phyloP scores from a whole-genome alignment of 1,140 invertebrate genomes.

The Trichogramma pretiosum region DNA sequence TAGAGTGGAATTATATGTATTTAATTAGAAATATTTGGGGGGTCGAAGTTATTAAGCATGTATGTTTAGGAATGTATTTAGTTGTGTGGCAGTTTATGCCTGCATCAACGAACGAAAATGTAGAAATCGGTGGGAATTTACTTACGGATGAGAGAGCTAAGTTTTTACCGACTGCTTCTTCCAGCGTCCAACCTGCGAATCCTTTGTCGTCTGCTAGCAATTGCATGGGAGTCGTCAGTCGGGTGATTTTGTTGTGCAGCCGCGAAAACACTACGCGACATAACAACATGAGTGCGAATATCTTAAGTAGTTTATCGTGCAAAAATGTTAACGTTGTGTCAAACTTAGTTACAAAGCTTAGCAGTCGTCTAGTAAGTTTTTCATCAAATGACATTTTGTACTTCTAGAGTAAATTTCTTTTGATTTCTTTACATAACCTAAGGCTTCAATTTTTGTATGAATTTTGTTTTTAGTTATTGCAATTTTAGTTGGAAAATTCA shows the following conservation, averaged over 20 bases:
- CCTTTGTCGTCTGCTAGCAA: background rate
- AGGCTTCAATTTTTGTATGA: background rate
- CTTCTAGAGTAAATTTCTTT: no score
- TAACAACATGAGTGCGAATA: no score
- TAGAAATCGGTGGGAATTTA: background rate
- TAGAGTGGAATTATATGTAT: no score
- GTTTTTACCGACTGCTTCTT: background rate
- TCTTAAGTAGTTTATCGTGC: no score
- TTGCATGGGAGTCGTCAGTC: background rate
- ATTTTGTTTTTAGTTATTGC: no score
- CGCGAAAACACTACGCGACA: background rate
- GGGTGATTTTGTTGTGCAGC: background rate
- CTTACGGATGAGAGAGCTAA: background rate
- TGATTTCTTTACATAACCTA: constrained; percentile 4
- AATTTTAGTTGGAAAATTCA: no score
- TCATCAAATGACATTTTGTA: background rate
- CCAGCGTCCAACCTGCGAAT: background rate
- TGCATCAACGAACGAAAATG: background rate
- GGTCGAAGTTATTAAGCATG: no score
- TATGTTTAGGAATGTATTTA: no score
- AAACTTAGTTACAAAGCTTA: constrained; percentile 3
- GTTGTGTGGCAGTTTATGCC: no score
- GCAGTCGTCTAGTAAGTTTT: constrained; percentile 8
- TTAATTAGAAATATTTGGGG: no score
- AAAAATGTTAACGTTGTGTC: constrained; percentile 8